Conservation (phyloP, 2,797 vertebrate genomes). For the Hapalemur alaotrensis region DNA sequence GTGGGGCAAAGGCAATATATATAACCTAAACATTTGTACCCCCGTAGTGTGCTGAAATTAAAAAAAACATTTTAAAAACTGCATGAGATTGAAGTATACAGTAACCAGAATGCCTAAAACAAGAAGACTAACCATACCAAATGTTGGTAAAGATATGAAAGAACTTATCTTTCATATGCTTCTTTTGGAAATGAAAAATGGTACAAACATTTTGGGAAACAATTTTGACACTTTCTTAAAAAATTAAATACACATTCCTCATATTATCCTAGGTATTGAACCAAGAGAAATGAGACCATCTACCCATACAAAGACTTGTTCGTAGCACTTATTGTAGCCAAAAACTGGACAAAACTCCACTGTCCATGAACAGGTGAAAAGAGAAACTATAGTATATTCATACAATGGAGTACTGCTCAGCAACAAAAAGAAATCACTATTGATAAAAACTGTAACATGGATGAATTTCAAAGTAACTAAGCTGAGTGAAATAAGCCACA, state of each 20-base stretch:
- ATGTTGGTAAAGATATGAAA: neutral
- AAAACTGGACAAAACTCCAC: neutral
- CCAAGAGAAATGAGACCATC: neutral
- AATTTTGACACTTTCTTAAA: neutral
- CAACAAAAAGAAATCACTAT: neutral
- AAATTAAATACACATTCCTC: neutral
- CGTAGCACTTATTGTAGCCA: neutral
- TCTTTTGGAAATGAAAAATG: neutral
- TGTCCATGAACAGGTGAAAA: neutral
- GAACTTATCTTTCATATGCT: neutral
- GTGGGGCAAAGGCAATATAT: no score
- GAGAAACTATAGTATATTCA: neutral
- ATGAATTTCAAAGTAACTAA: conserved; percentile 18
- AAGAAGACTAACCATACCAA: neutral
- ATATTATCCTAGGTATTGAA: neutral
- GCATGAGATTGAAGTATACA: neutral
- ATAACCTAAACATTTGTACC: no score
- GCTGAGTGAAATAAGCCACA: neutral
- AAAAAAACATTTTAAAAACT: neutral
- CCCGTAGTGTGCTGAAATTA: no score
- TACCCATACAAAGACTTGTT: neutral
- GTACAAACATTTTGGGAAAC: neutral
- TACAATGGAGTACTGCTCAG: neutral
- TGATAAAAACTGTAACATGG: neutral
- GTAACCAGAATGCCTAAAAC: neutral